A percentile compares a stretch with the other conserved stretches of the same genome.
These are phyloP conservation scores for Jacana jacana DNA, from an alignment of 2,113 vertebrate species.

Conservation along the genomic window DNA sequence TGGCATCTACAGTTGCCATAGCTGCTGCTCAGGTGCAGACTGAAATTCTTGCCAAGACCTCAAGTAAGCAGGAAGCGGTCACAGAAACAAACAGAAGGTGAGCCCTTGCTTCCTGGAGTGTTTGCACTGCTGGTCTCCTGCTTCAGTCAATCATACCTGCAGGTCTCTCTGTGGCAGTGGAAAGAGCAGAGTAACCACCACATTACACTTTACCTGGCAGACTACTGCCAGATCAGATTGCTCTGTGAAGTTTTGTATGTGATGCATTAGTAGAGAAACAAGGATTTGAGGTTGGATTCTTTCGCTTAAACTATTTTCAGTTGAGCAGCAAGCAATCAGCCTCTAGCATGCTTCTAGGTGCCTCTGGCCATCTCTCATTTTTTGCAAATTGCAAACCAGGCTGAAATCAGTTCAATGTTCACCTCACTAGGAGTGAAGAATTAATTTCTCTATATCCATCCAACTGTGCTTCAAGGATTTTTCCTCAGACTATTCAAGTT, in stretches of 20 bases:
- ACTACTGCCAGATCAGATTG: not conserved
- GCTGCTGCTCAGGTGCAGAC: not conserved
- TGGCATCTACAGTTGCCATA: not conserved
- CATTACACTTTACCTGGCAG: not conserved
- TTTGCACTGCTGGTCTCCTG: rapidly evolving
- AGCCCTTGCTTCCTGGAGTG: not conserved
- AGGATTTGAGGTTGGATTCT: not conserved
- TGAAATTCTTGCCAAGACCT: not conserved
- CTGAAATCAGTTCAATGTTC: not conserved
- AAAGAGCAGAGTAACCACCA: not conserved
- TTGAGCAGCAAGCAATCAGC: not conserved
- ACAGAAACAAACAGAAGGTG: not conserved
- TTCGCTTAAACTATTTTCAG: not conserved
- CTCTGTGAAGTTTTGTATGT: no score
- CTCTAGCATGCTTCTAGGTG: not conserved
- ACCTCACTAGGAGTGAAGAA: not conserved
- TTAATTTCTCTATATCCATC: not conserved
- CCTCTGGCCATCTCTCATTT: not conserved
- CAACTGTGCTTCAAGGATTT: not conserved
- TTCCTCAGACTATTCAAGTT: not conserved
- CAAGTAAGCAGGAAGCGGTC: not conserved
- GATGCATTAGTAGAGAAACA: not conserved
- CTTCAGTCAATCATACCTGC: rapidly evolving
- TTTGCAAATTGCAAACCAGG: not conserved
- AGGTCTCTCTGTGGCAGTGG: not conserved